These are phyloP conservation scores for Sphaeramia orbicularis DNA, from an alignment of 2,797 vertebrate species.

Conservation along the genomic window DNA sequence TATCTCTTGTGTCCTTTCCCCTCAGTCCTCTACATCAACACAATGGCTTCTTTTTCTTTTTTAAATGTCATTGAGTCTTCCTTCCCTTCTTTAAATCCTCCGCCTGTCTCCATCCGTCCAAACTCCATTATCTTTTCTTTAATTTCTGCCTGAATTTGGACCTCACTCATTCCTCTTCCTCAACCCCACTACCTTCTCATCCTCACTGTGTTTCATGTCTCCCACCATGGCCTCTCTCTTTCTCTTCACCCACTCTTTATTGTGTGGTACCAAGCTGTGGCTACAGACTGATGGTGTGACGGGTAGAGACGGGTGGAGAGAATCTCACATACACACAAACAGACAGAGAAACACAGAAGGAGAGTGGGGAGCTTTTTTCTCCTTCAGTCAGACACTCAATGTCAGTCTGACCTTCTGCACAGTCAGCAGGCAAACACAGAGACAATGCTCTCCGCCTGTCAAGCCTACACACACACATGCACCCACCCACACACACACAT, in stretches of 20 bases:
- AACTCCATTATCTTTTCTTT: neutral
- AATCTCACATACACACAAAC: conserved; percentile 1
- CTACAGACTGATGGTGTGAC: conserved; percentile 24
- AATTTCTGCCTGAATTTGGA: conserved; percentile 2
- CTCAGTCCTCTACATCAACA: too few relatives aligned
- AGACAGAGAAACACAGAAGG: conserved; percentile 21
- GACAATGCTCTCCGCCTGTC: conserved; percentile 51
- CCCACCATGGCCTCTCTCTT: conserved; percentile 4
- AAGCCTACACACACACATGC: conserved; percentile 38
- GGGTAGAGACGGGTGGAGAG: conserved; percentile 9
- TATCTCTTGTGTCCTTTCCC: neutral
- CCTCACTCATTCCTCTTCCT: neutral
- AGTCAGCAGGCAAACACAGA: conserved; percentile 64
- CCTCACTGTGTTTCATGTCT: neutral
- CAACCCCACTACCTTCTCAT: conserved; percentile 8
- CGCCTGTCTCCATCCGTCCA: neutral
- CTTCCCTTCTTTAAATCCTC: neutral
- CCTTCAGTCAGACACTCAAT: conserved; percentile 56
- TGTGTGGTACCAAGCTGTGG: conserved; percentile 22
- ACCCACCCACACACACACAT: conserved; percentile 19
- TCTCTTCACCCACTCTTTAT: conserved; percentile 15
- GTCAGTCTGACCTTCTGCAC: conserved; percentile 73
- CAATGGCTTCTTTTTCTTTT: neutral
- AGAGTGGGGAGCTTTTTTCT: conserved; percentile 29
- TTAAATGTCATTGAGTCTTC: neutral